Evolutionary conservation across 2,888 invertebrate species (phyloP).

Genomic region (Petrophora chlorosata): DNA sequence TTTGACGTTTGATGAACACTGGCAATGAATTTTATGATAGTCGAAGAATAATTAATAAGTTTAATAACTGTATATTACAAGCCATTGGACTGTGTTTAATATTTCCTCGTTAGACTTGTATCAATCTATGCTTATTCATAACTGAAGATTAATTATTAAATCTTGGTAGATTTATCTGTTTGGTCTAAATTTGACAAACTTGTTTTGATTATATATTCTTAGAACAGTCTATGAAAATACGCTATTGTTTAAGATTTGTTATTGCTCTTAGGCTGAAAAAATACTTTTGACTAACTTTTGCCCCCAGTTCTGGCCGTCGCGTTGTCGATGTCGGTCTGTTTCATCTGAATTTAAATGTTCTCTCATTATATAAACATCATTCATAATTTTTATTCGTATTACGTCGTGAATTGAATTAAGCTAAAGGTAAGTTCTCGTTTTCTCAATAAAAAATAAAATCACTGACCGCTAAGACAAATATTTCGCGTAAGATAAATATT

Average conservation of each 20-base stretch:
- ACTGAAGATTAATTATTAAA: conserved; percentile 8
- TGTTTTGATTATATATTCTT: background rate
- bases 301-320: too few relatives aligned
- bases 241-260: background rate
- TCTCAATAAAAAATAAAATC: too few relatives aligned
- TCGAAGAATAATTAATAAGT: conserved; percentile 13
- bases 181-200: conserved; percentile 8
- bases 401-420: too few relatives aligned
- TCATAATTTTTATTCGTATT: too few relatives aligned
- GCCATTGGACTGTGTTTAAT: conserved; percentile 23
- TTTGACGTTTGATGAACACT: conserved; percentile 32
- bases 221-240: background rate
- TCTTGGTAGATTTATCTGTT: conserved; percentile 15
- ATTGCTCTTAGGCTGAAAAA: background rate
- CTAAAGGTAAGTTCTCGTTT: too few relatives aligned
- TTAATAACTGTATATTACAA: conserved; percentile 35
- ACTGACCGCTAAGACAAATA: too few relatives aligned
- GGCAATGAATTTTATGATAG: conserved; percentile 28
- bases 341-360: too few relatives aligned
- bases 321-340: too few relatives aligned
- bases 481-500: too few relatives aligned
- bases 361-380: too few relatives aligned
- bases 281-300: too few relatives aligned
- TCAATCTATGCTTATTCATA: conserved; percentile 17
- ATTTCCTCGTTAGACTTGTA: conserved; percentile 17